Evolutionary conservation across 2,888 invertebrate genomes (phyloP).

Genomic region (Ichneumoninae sp.): DNA sequence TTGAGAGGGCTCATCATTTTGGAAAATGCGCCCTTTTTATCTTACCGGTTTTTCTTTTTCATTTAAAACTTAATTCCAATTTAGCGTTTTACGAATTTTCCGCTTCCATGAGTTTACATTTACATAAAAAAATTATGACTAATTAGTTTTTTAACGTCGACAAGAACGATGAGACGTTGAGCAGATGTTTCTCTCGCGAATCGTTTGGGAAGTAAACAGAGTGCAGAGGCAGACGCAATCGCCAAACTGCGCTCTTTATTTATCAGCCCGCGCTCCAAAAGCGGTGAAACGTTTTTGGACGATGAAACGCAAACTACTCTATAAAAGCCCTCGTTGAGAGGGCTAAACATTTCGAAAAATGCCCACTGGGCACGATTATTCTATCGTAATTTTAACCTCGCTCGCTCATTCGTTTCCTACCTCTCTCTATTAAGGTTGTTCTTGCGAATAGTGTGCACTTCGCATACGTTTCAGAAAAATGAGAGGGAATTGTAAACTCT

Average conservation of each 20-base stretch:
- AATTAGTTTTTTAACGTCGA: neutral
- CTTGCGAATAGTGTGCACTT: no score
- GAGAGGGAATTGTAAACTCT: no score
- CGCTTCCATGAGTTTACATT: neutral
- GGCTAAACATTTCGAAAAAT: neutral
- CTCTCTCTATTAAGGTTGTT: neutral
- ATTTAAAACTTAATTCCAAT: neutral
- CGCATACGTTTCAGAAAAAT: no score
- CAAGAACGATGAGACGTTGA: conserved; percentile 4
- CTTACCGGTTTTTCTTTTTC: neutral
- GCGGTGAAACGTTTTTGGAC: neutral
- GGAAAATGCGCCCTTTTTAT: neutral
- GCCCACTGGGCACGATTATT: conserved; percentile 1
- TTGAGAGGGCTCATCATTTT: conserved; percentile 5
- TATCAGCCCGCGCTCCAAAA: neutral
- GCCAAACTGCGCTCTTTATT: neutral
- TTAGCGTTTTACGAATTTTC: neutral
- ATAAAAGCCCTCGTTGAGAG: neutral
- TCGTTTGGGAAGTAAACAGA: neutral
- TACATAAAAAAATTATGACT: neutral
- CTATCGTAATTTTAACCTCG: neutral
- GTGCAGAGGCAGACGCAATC: neutral
- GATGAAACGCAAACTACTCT: neutral
- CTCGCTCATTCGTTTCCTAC: neutral
- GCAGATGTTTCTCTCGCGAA: neutral